Percentiles rank a stretch among this genome's conserved stretches.
phyloP scores from a whole-genome alignment of 92 coral and sea anemone species.

The Meandrina meandrites region DNA sequence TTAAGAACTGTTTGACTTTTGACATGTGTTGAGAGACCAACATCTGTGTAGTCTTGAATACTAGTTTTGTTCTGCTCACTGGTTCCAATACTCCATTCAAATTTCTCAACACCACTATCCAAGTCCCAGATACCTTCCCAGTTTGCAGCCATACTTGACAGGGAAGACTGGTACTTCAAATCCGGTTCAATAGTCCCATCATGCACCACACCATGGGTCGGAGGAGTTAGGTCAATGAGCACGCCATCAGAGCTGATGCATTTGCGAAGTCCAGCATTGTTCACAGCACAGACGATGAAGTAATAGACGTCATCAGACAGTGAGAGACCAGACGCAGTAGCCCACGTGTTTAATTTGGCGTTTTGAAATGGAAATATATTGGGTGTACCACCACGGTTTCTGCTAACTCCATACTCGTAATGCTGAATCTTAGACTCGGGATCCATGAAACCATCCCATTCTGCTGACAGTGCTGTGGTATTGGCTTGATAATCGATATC shows the following conservation, averaged over 20 bases:
- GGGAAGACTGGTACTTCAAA: slow-evolving; percentile 75
- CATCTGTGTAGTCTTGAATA: slow-evolving; percentile 66
- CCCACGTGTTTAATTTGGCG: slow-evolving; percentile 56
- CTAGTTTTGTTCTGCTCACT: slow-evolving; percentile 34
- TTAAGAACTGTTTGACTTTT: slow-evolving; percentile 50
- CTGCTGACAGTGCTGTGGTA: slow-evolving; percentile 68
- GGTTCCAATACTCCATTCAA: slow-evolving; percentile 85
- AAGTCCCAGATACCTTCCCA: slow-evolving; percentile 97
- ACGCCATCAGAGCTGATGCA: slow-evolving; percentile 86
- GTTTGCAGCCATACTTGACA: slow-evolving; percentile 78
- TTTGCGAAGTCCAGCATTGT: slow-evolving; percentile 77
- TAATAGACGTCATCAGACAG: slow-evolving; percentile 77
- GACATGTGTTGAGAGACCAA: slow-evolving; percentile 85
- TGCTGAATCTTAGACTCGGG: slow-evolving; percentile 71
- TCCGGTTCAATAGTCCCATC: slow-evolving; percentile 91
- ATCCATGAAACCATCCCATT: slow-evolving; percentile 80
- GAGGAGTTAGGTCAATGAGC: slow-evolving; percentile 73
- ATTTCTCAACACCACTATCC: slow-evolving; percentile 76
- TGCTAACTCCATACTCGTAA: slow-evolving; percentile 80
- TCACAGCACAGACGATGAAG: slow-evolving; percentile 78
- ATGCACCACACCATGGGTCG: slow-evolving; percentile 83
- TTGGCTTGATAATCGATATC: slow-evolving; percentile 86
- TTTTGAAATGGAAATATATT: slow-evolving; percentile 61
- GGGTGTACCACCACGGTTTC: slow-evolving; percentile 73
- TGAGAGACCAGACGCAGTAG: slow-evolving; percentile 51